Base-by-base conservation (phyloP, 2,797 vertebrate genomes). In the Leptodactylus fallax region DNA sequence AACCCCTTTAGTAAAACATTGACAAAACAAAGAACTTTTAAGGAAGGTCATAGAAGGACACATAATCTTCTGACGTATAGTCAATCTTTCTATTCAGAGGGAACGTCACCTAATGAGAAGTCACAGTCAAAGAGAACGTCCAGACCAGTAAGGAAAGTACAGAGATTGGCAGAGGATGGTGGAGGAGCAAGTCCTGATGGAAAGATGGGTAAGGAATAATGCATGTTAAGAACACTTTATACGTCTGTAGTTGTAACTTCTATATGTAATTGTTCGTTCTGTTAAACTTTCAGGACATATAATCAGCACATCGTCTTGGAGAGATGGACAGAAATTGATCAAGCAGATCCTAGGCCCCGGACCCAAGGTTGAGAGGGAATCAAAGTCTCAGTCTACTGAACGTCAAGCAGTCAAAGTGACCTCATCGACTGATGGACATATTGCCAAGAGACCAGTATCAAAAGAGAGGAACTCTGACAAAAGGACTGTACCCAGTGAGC, bases 301-400 rank as follows among this genome's bases (percentile, higher is more conserved):
- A 79, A 97, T 98, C 92, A 97, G 93, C 90, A 94, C 97, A 80
- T 96, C 97, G 0, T 97, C 98, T 13, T 99, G 98, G 98, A 93
- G 98, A 80, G 97, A 99, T 77, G 98, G 98, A 87, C 97, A 98
- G 91, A 99, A 97, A 91, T 91, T 99, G 88, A 97, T 96, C 60
- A 98, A 97, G 90, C 97, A 97, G 94, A 94, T 99, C 21, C 93
- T 99, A 60, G 98, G 98, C 85, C 96, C 98, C 86, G 92, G 91
- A 82, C 95, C 96, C 79, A 96, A 93, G 91, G 79, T 92, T 86
- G 94, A 94, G 14, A 94, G 91, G 21, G 95, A 96, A 67, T 93
- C 93, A 86, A 94, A 92, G 90, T 91, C 92, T 13, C 91, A 91
- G 58, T 92, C 94, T 61, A 91, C 92, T 90, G 95, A 96, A 86